phyloP scores from a whole-genome alignment of 2,888 invertebrate genomes.

The Ornithoptera priamus region DNA sequence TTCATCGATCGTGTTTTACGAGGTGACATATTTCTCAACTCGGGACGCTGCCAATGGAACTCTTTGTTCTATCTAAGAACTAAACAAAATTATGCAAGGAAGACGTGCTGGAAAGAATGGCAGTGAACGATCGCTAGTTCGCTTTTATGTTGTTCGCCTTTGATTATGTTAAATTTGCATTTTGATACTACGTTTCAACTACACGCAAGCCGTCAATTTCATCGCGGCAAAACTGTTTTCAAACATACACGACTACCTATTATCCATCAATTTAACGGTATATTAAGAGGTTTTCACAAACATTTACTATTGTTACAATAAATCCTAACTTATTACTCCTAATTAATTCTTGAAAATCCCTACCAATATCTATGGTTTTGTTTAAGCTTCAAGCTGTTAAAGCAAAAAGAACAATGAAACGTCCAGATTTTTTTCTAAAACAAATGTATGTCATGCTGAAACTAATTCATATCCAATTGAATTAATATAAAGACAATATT shows the following conservation, averaged over 20 bases:
- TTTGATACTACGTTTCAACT: slow-evolving; percentile 9
- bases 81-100: slow-evolving; percentile 24
- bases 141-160: slow-evolving; percentile 8
- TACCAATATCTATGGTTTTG: no score
- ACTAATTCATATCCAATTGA: no score
- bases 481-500: not conserved
- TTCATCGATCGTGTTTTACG: slow-evolving; percentile 7
- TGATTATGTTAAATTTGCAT: slow-evolving; percentile 18
- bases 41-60: slow-evolving; percentile 22
- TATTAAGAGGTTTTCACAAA: no score
- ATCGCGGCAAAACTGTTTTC: not conserved
- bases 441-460: no score
- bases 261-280: no score
- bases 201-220: not conserved
- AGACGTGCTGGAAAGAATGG: slow-evolving; percentile 21
- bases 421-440: no score
- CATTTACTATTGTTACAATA: no score
- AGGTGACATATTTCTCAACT: slow-evolving; percentile 19
- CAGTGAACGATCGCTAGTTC: slow-evolving; percentile 11
- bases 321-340: no score
- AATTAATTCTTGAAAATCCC: no score
- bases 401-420: no score
- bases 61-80: slow-evolving; percentile 29
- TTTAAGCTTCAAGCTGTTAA: no score
- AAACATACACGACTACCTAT: no score